Percentiles rank a stretch among this genome's conserved stretches.
These are phyloP conservation scores for Silvanus unidentatus DNA, from an alignment of 2,888 invertebrate genomes.

Conservation along the genomic window DNA sequence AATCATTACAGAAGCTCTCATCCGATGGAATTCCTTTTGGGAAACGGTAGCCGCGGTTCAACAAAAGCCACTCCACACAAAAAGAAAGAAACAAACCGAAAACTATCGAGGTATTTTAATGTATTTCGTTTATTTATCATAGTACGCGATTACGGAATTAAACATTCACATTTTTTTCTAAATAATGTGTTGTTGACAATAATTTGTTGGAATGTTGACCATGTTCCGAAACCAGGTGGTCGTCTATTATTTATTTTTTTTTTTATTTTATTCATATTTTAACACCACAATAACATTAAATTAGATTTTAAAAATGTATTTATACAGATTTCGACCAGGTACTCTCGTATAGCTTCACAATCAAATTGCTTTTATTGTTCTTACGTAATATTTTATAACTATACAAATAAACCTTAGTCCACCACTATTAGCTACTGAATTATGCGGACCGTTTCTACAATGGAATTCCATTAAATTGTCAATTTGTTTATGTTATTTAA, in stretches of 20 bases:
- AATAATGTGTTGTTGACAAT: slow-evolving; percentile 7
- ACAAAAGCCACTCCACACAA: background rate
- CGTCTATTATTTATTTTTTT: slow-evolving; percentile 15
- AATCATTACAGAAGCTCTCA: slow-evolving; percentile 12
- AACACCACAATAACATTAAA: slow-evolving; percentile 14
- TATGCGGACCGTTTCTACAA: no score
- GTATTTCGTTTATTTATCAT: slow-evolving; percentile 10
- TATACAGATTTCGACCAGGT: no score
- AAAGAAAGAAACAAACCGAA: slow-evolving; percentile 4
- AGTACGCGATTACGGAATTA: background rate
- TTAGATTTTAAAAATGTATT: no score
- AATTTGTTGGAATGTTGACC: slow-evolving; percentile 9
- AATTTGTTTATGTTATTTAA: no score
- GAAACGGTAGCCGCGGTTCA: slow-evolving; percentile 14
- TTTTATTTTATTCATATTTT: slow-evolving; percentile 20
- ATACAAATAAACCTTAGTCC: no score
- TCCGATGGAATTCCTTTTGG: slow-evolving; percentile 10
- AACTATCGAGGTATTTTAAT: slow-evolving; percentile 15
- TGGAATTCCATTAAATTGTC: no score
- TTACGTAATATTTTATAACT: no score
- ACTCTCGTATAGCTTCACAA: no score
- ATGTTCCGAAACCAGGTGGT: slow-evolving; percentile 10
- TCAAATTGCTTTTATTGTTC: no score
- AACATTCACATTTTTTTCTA: background rate
- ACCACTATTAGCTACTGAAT: no score